Conservation (phyloP, 2,113 vertebrate genomes). For the Anolis carolinensis region DNA sequence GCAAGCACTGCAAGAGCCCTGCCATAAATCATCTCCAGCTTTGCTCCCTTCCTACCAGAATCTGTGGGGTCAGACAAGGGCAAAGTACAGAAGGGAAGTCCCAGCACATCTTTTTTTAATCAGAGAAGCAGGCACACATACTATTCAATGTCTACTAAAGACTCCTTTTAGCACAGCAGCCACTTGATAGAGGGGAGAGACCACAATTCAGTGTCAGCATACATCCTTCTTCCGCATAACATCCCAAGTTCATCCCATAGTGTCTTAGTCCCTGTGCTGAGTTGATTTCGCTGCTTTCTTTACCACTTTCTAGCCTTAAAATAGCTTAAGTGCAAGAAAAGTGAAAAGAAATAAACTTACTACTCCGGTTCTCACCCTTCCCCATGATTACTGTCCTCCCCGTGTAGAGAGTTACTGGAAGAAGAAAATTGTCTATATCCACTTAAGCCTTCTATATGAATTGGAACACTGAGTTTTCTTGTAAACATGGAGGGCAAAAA, state of each 20-base stretch:
- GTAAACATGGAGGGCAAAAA: too few relatives aligned
- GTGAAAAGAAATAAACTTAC: neutral
- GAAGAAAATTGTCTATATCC: neutral
- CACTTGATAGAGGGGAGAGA: neutral
- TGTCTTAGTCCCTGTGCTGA: neutral
- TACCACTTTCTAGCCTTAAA: neutral
- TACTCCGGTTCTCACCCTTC: too few relatives aligned
- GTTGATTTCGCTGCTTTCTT: neutral
- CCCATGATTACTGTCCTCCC: neutral
- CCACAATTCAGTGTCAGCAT: neutral
- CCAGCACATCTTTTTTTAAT: neutral
- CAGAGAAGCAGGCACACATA: neutral
- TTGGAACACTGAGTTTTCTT: neutral
- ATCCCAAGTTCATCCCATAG: neutral
- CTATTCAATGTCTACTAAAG: neutral
- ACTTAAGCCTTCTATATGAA: neutral
- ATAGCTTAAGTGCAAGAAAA: neutral
- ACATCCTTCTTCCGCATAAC: neutral
- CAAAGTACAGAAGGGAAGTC: neutral
- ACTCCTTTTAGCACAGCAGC: neutral
- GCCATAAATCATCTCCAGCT: neutral
- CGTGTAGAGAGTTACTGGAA: neutral
- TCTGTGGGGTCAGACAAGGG: neutral
- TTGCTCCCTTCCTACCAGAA: neutral
- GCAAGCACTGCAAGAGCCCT: neutral